A percentile compares a stretch with the other conserved stretches of the same genome.
Evolutionary conservation across 2,113 vertebrate genomes (phyloP).

Genomic region (Scytalopus superciliaris): DNA sequence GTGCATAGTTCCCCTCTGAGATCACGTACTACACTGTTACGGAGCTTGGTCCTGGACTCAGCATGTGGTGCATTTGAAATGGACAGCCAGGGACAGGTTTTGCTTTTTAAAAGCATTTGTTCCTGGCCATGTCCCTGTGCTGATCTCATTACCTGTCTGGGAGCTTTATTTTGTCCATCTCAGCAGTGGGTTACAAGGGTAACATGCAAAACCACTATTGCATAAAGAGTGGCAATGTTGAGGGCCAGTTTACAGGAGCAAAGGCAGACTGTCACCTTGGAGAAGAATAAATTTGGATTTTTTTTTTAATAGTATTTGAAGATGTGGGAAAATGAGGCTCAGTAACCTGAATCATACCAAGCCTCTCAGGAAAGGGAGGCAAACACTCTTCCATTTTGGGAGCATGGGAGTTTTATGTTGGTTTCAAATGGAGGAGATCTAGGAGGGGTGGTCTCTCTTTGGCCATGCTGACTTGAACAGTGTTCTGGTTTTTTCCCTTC

Average conservation of each 20-base stretch:
- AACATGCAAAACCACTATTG: not conserved
- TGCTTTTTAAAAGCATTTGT: not conserved
- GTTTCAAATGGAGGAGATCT: not conserved
- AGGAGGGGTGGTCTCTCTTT: not conserved
- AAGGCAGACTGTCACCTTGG: not conserved
- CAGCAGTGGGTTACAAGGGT: not conserved
- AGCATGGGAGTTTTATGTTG: not conserved
- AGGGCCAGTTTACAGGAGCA: not conserved
- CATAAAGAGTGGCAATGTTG: accelerated
- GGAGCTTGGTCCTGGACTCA: not conserved
- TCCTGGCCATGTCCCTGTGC: not conserved
- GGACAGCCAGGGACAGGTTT: not conserved
- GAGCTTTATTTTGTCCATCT: not conserved
- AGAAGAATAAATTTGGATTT: not conserved
- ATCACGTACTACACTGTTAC: not conserved
- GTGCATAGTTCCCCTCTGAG: not conserved
- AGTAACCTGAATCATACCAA: not conserved
- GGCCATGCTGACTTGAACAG: not conserved
- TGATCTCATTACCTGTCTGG: not conserved
- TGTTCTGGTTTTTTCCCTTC: not conserved
- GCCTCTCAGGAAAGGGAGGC: not conserved
- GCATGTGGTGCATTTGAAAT: not conserved
- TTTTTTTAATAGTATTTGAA: not conserved
- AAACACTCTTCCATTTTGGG: not conserved
- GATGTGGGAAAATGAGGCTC: not conserved